These are phyloP conservation scores for Aquatica leii DNA, from an alignment of 2,888 invertebrate species.

Conservation along the genomic window DNA sequence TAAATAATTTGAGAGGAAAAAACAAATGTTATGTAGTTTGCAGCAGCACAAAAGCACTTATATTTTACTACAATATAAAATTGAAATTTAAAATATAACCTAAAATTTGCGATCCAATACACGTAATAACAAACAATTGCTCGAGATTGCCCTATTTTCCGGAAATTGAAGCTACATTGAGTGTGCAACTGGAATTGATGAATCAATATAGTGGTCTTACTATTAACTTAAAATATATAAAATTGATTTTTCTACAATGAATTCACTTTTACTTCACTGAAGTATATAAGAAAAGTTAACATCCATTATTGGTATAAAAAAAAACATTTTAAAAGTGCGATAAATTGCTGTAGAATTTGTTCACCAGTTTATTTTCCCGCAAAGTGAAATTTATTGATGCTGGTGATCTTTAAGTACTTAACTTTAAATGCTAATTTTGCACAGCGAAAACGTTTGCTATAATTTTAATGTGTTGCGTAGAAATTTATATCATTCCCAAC, in stretches of 20 bases:
- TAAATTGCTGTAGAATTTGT: not conserved
- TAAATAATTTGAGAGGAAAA: too few relatives aligned
- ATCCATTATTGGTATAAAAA: too few relatives aligned
- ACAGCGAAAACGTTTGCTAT: not conserved
- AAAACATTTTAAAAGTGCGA: not conserved
- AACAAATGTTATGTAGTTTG: too few relatives aligned
- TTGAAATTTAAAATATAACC: too few relatives aligned
- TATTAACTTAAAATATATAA: too few relatives aligned
- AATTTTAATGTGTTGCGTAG: not conserved
- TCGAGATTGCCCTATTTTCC: slow-evolving; percentile 31
- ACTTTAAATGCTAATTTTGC: not conserved
- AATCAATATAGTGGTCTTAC: slow-evolving; percentile 26
- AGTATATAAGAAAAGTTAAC: too few relatives aligned
- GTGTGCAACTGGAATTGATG: slow-evolving; percentile 24
- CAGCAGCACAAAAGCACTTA: too few relatives aligned
- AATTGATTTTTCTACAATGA: too few relatives aligned
- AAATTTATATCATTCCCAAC: not conserved
- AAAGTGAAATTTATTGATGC: not conserved
- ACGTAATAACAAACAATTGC: slow-evolving; percentile 34
- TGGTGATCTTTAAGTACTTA: not conserved
- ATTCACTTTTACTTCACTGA: too few relatives aligned
- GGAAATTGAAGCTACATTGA: slow-evolving; percentile 26
- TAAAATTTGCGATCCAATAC: too few relatives aligned
- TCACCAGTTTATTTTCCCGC: not conserved
- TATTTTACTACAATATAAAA: too few relatives aligned